Percentiles rank a stretch among this genome's conserved stretches.
phyloP scores from a whole-genome alignment of 2,797 vertebrate species.

The Erethizon dorsatum region DNA sequence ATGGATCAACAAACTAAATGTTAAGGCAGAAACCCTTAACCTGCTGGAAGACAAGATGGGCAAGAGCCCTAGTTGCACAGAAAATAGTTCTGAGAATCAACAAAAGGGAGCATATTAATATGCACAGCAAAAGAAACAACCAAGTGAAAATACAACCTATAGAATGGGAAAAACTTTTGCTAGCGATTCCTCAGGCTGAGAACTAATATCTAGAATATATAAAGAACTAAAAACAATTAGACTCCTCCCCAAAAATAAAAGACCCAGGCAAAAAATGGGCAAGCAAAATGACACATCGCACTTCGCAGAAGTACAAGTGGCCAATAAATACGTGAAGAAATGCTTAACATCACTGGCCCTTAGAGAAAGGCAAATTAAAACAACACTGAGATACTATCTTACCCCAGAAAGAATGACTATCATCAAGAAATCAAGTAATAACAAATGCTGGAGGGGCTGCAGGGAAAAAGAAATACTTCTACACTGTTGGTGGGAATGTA shows the following conservation, averaged over 20 bases:
- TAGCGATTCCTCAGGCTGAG: neutral
- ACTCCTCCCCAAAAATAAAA: neutral
- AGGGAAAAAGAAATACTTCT: neutral
- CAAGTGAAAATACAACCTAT: neutral
- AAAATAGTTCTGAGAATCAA: neutral
- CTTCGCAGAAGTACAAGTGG: neutral
- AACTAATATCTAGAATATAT: neutral
- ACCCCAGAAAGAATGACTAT: neutral
- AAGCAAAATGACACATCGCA: neutral
- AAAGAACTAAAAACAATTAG: neutral
- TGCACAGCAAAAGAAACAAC: neutral
- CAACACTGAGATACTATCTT: neutral
- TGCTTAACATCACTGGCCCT: neutral
- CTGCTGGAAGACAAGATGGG: neutral
- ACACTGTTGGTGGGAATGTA: neutral
- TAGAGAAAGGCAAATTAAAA: neutral
- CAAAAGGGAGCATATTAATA: neutral
- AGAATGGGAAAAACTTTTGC: neutral
- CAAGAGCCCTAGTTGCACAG: neutral
- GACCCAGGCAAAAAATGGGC: neutral
- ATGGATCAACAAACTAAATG: neutral
- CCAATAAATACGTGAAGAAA: neutral
- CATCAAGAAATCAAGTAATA: neutral
- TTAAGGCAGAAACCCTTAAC: neutral
- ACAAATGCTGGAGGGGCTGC: neutral